A percentile compares a stretch with the other conserved stretches of the same genome.
phyloP scores from a whole-genome alignment of 2,888 invertebrate genomes.

The Trilocha varians region DNA sequence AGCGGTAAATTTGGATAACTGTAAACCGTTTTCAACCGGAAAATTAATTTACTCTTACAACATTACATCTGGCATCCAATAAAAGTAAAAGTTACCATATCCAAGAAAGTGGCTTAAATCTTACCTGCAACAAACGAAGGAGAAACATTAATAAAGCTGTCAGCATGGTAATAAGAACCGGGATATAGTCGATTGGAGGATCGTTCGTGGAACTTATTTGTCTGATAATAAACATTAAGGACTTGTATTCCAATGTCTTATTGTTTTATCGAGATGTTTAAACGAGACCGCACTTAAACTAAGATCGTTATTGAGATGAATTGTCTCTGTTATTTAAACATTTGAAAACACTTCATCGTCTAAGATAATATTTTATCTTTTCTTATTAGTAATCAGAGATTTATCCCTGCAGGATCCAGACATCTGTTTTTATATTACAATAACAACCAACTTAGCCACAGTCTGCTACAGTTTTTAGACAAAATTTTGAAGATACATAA shows the following conservation, averaged over 20 bases:
- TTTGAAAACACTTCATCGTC: no score
- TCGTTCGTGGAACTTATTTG: not conserved
- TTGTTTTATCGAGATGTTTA: not conserved
- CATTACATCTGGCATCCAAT: slow-evolving; percentile 18
- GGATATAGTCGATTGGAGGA: not conserved
- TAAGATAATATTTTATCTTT: no score
- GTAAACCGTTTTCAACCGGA: not conserved
- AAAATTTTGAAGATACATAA: no score
- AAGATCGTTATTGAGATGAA: not conserved
- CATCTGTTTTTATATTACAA: not conserved
- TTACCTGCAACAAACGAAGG: slow-evolving; percentile 38
- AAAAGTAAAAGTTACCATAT: slow-evolving; percentile 31
- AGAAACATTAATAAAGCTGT: slow-evolving; percentile 29
- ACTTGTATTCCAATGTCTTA: not conserved
- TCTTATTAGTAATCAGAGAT: no score
- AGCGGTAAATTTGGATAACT: no score
- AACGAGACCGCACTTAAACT: not conserved
- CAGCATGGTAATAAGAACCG: slow-evolving; percentile 4
- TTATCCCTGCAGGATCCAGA: not conserved
- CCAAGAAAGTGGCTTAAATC: slow-evolving; percentile 27
- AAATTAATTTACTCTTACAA: slow-evolving; percentile 20
- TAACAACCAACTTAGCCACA: no score
- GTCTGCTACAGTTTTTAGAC: no score
- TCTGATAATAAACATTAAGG: not conserved
- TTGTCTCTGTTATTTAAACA: no score